Evolutionary conservation across 2,888 invertebrate genomes (phyloP), one percentile per base, ranked within the genome.

Genomic region (Dryobota labecula): DNA sequence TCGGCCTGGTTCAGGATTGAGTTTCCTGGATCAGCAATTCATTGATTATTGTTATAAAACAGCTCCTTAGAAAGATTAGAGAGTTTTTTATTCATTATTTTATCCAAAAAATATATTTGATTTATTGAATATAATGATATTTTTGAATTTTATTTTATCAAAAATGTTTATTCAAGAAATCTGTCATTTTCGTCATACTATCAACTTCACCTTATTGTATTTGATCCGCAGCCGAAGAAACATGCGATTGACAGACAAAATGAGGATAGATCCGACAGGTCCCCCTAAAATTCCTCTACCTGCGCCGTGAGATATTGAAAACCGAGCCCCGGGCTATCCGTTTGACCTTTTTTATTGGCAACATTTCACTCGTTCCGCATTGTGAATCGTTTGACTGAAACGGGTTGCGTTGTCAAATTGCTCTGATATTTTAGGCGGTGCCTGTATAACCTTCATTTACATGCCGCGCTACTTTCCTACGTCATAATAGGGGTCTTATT

Each of bases 321-420:
- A 94, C 93, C 91, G 90, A 90, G 91, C 92, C 90, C 87, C 81
- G 82, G 89, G 92, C 93, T 87, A 92, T 92, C 88, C 91, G 91
- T 93, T 93, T 92, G 94, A 94, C 94, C 94, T 93, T 94, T 94
- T 94, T 94, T 94, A 94, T 94, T 93, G 93, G 92, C 91, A 92
- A 94, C 94, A 94, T 95, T 94, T 94, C 93, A 94, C 94, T 92
- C 91, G 93, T 91, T 92, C 91, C 92, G 91, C 93, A 91, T 93
- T 94, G 93, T 94, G 92, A 90, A 91, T 88, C 91, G 89, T 90
- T 90, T 91, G 89, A 91, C 90, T 92, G 90, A 91, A 92, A 90
- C 91, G 91, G 92, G 90, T 91, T 90, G 90, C 90, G 91, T 92
- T 93, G 93, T 93, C 93, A 93, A 93, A 93, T 94, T 92, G 92